phyloP scores from a whole-genome alignment of 2,113 vertebrate genomes.

The Oncorhynchus masou region DNA sequence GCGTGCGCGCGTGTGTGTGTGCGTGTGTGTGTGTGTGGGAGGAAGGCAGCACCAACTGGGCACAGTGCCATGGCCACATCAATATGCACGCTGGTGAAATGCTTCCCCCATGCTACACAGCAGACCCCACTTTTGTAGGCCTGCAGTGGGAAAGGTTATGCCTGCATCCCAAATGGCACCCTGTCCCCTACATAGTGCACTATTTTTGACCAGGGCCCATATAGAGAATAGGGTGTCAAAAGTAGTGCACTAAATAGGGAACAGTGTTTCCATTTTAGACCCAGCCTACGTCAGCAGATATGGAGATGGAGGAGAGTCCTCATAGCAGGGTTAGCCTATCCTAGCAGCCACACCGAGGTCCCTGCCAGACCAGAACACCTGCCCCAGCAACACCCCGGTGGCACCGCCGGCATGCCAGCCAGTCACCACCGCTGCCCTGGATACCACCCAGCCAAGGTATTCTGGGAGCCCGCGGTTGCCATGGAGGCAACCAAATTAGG shows the following conservation, averaged over 20 bases:
- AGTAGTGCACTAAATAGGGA: too few relatives aligned
- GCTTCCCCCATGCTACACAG: conserved; percentile 44
- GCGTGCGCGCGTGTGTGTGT: conserved; percentile 22
- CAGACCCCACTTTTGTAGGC: conserved; percentile 21
- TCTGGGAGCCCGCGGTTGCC: conserved; percentile 72
- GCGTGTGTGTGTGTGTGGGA: conserved; percentile 62
- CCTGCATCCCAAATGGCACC: too few relatives aligned
- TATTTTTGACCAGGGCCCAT: too few relatives aligned
- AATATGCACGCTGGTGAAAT: conserved; percentile 68
- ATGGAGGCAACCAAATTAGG: conserved; percentile 76
- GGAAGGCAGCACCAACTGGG: conserved; percentile 60
- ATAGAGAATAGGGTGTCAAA: too few relatives aligned
- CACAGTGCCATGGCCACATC: conserved; percentile 71
- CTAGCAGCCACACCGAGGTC: background rate
- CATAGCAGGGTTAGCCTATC: conserved; percentile 29
- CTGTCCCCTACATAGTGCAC: too few relatives aligned
- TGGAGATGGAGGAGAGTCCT: conserved; percentile 31
- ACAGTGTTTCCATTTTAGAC: too few relatives aligned
- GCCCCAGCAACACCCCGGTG: conserved; percentile 45
- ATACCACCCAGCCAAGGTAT: conserved; percentile 73
- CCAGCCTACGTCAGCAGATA: conserved; percentile 53
- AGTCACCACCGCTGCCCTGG: conserved; percentile 61
- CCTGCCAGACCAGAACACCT: conserved; percentile 36
- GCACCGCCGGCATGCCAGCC: conserved; percentile 58
- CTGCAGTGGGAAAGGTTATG: conserved; percentile 24